Evolutionary conservation across 2,797 vertebrate genomes (phyloP).

Genomic region (Vireo griseus): DNA sequence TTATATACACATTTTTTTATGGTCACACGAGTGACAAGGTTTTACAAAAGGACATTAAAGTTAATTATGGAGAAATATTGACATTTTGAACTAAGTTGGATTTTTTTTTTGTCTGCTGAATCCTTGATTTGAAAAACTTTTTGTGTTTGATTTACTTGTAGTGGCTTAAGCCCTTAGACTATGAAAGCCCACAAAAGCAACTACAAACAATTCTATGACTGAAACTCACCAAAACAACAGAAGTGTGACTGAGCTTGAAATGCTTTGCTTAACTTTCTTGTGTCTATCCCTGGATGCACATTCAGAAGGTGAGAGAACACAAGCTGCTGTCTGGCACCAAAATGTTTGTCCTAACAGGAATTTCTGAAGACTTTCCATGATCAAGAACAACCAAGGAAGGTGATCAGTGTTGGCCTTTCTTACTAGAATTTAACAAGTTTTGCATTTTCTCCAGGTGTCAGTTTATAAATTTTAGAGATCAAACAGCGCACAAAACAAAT

Average conservation of each 20-base stretch:
- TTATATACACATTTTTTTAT: background rate
- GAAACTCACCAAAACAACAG: background rate
- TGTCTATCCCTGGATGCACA: background rate
- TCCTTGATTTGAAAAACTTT: constrained; percentile 35
- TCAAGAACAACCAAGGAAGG: background rate
- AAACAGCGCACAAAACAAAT: background rate
- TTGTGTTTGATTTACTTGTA: background rate
- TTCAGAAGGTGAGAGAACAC: background rate
- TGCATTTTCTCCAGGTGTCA: background rate
- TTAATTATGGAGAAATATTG: constrained; percentile 5
- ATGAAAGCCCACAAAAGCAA: background rate
- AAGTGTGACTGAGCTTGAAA: background rate
- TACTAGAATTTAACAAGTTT: background rate
- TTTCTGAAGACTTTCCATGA: background rate
- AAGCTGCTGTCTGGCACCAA: background rate
- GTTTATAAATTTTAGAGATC: background rate
- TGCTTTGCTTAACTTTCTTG: background rate
- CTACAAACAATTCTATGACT: background rate
- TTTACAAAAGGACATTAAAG: constrained; percentile 21
- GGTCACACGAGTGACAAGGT: background rate
- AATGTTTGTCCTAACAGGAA: background rate
- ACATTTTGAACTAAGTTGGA: background rate
- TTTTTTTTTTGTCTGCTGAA: background rate
- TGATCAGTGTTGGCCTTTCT: background rate
- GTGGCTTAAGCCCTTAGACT: background rate